Percentiles rank a stretch among this genome's conserved stretches.
These are phyloP conservation scores for Drosophila subsilvestris DNA, from an alignment of 2,888 invertebrate genomes.

Conservation along the genomic window DNA sequence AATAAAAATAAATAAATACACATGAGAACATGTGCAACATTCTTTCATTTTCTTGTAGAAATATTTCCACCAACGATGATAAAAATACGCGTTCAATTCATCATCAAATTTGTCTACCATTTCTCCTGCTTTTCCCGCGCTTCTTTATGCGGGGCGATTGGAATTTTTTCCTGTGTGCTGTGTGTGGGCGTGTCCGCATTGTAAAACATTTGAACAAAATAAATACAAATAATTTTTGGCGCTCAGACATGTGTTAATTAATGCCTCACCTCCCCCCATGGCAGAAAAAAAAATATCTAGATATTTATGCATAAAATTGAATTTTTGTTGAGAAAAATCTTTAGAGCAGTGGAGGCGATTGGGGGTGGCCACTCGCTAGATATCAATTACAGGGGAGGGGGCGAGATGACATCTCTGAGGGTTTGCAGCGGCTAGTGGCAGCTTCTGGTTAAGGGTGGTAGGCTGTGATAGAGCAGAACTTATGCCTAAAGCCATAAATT, in stretches of 20 bases:
- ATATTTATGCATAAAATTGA: not conserved
- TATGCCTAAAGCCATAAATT: slow-evolving; percentile 73
- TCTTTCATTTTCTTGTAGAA: slow-evolving; percentile 5
- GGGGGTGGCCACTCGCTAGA: not conserved
- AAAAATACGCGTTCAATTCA: slow-evolving; percentile 13
- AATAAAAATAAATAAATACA: not conserved
- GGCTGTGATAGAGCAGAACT: slow-evolving; percentile 28
- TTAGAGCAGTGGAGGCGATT: too few relatives aligned
- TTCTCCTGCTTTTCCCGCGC: not conserved
- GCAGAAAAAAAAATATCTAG: not conserved
- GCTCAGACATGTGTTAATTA: slow-evolving; percentile 36
- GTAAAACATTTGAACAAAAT: slow-evolving; percentile 31
- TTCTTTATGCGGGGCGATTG: too few relatives aligned
- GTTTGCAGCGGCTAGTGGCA: not conserved
- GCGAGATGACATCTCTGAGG: too few relatives aligned
- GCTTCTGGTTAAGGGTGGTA: slow-evolving; percentile 8
- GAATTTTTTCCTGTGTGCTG: not conserved
- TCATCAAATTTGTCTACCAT: slow-evolving; percentile 10
- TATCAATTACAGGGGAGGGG: not conserved
- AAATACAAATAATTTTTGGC: slow-evolving; percentile 27
- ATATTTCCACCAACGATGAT: slow-evolving; percentile 5
- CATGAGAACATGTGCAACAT: slow-evolving; percentile 7
- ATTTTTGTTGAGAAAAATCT: not conserved
- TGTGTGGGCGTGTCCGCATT: slow-evolving; percentile 19
- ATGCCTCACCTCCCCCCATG: not conserved